Evolutionary conservation across 1,140 invertebrate genomes (phyloP), one percentile per base, ranked within the genome.

Genomic region (Zaprionus capensis): DNA sequence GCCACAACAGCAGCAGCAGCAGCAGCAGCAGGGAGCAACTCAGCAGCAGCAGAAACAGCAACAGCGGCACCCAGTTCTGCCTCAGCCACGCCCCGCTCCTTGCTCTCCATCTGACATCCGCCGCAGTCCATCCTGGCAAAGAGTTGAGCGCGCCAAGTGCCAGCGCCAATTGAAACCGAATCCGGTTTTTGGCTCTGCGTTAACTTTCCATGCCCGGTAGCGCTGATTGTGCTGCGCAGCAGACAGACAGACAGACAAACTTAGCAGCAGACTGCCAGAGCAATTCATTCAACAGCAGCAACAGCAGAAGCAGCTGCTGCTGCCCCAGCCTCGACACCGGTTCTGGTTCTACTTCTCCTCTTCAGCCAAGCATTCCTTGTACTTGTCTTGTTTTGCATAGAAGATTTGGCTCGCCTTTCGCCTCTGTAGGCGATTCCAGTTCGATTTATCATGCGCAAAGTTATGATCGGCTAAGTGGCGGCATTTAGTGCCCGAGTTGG

Each of bases 161-260:
- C 71, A 80, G 71, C 64, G 53, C 56, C 71, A 78, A 63, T 83
- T 86, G 84, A 77, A 88, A 88, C 84, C 81, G 65, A 88, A 87
- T 79, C 84, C 84, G 84, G 84, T 87, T 87, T 78, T 75, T 76
- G 65, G 70, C 56, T 66, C 38, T 74, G 78, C 82, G 78, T 83
- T 81, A 81, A 84, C 84, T 87, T 88, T 88, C 71, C 68, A 81
- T 87, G 84, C 84, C 84, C 84, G 81, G 84, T 87, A 87, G 84
- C 84, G 71, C 78, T 87, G 84, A 87, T 87, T 87, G 81, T 78
- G 20, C 46, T 46, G 41, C 68, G 78, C 75, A 84, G 78, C 84
- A 22, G 9, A 51, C n/a, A 24, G 20, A 53, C 51, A 31, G 64
- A 66, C 51, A 20, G 34, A 20, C 64, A 65, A 34, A 41, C 62